A percentile compares a stretch with the other conserved stretches of the same genome.
These are phyloP conservation scores for Macrobrachium rosenbergii DNA, from an alignment of 1,140 invertebrate genomes.

Conservation along the genomic window DNA sequence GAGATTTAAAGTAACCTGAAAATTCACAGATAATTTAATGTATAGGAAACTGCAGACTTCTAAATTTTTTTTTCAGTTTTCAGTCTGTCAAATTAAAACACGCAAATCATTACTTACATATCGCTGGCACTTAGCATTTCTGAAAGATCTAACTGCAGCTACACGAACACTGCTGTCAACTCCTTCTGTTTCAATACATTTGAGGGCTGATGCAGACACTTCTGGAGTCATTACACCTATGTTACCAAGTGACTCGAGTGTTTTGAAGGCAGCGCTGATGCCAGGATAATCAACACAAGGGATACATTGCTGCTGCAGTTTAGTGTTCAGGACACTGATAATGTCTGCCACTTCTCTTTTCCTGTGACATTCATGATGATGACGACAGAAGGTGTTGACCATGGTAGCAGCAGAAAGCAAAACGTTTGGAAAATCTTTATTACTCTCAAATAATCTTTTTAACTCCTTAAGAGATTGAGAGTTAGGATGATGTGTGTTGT, in stretches of 20 bases:
- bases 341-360: slow-evolving; percentile 24
- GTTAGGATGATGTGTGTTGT: no score
- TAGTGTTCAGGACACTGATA: background rate
- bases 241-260: slow-evolving; percentile 39
- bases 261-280: background rate
- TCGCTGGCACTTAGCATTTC: slow-evolving; percentile 32
- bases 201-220: background rate
- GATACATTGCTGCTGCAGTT: slow-evolving; percentile 1
- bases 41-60: background rate
- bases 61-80: background rate
- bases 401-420: slow-evolving; percentile 38
- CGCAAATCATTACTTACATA: slow-evolving; percentile 15
- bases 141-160: slow-evolving; percentile 49
- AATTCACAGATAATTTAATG: background rate
- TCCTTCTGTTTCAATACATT: slow-evolving; percentile 25
- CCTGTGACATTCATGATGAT: slow-evolving; percentile 26
- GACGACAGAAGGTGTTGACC: slow-evolving; percentile 42
- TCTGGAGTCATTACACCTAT: slow-evolving; percentile 44
- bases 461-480: no score
- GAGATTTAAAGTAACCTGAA: slow-evolving; percentile 16
- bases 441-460: no score
- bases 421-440: background rate
- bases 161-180: slow-evolving; percentile 31
- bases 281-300: background rate
- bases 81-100: background rate